A percentile compares a stretch with the other conserved stretches of the same genome.
Conservation (phyloP, 2,888 invertebrate genomes). For the Baronia brevicornis region DNA sequence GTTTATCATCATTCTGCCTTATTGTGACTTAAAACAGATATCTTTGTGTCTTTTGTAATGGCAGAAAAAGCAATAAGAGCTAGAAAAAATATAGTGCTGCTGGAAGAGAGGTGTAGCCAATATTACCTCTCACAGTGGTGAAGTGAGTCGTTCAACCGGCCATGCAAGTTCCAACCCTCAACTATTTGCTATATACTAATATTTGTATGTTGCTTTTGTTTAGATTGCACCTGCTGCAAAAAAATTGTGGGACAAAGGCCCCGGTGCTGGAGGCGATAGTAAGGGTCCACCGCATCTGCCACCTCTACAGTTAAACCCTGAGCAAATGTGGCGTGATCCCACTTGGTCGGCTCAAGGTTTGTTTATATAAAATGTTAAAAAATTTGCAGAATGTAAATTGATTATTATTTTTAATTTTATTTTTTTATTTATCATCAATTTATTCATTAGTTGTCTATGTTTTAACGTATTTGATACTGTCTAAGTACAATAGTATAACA, state of each 20-base stretch:
- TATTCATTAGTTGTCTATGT: conserved; percentile 16
- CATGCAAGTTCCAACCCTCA: too few species aligned
- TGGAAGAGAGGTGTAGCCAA: too few species aligned
- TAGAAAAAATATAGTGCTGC: too few species aligned
- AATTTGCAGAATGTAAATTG: conserved; percentile 10
- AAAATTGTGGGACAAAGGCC: conserved; percentile 91
- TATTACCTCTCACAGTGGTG: too few species aligned
- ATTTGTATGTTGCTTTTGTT: conserved; percentile 23
- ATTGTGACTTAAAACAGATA: too few species aligned
- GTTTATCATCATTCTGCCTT: too few species aligned
- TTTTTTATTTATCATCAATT: conserved; percentile 12
- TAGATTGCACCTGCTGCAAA: conserved; percentile 96
- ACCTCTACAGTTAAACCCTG: conserved; percentile 80
- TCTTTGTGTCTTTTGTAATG: too few species aligned
- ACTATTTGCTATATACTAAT: too few species aligned
- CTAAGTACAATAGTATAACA: too few species aligned
- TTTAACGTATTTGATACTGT: too few species aligned
- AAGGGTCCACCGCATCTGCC: conserved; percentile 85
- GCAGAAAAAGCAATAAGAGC: too few species aligned
- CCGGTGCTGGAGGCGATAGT: conserved; percentile 81
- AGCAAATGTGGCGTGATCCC: conserved; percentile 93
- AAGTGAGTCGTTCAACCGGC: too few species aligned
- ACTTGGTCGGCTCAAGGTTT: conserved; percentile 95
- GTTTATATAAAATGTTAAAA: conserved; percentile 7
- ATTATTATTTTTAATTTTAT: conserved; percentile 10